Percentiles rank a stretch among this genome's conserved stretches.
phyloP scores from a whole-genome alignment of 2,797 vertebrate species.

The Neoniphon sammara region DNA sequence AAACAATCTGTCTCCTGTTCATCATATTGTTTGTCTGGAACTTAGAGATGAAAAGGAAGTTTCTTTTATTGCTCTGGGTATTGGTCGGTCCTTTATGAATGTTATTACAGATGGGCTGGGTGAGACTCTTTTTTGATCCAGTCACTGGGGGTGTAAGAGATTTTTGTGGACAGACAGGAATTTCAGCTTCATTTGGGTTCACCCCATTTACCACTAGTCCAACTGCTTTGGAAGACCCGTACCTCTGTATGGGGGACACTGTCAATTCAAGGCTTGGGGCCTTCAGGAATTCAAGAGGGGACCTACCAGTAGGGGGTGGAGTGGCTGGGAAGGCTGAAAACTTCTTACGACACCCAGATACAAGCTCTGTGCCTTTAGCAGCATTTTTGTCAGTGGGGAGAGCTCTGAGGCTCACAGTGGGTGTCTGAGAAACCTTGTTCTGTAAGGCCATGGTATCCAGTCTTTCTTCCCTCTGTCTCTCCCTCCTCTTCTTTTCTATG shows the following conservation, averaged over 20 bases:
- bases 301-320: constrained; percentile 3
- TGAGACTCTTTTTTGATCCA: constrained; percentile 1
- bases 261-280: neutral
- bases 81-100: neutral
- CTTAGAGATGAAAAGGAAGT: constrained; percentile 49
- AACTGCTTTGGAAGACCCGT: neutral
- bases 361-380: constrained; percentile 7
- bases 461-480: constrained; percentile 14
- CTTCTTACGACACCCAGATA: neutral
- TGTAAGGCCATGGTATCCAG: constrained; percentile 2
- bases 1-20: neutral
- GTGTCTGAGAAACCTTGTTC: neutral
- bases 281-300: neutral
- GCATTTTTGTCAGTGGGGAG: constrained; percentile 35
- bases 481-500: constrained; percentile 10
- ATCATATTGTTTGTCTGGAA: constrained; percentile 19
- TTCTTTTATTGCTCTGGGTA: constrained; percentile 17
- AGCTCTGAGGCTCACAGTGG: constrained; percentile 7
- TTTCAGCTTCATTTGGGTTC: constrained; percentile 33
- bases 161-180: neutral
- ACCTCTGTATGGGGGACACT: constrained; percentile 9
- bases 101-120: neutral
- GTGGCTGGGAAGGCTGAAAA: neutral
- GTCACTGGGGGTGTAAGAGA: constrained; percentile 4
- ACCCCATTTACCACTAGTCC: constrained; percentile 49